A percentile compares a stretch with the other conserved stretches of the same genome.
Evolutionary conservation across 2,113 vertebrate genomes (phyloP).

Genomic region (Syngnathus typhle): DNA sequence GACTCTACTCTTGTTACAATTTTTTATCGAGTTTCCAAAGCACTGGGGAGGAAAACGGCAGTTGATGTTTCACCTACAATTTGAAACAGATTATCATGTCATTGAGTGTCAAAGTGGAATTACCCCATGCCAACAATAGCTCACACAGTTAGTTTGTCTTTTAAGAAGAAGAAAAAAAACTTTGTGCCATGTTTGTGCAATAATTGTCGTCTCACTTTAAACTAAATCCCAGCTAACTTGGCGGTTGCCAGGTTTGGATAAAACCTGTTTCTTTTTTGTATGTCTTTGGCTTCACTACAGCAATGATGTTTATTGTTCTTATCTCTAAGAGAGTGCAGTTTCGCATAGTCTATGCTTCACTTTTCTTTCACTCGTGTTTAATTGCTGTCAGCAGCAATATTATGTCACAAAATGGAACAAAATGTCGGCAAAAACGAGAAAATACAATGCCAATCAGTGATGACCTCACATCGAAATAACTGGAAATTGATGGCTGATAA

Average conservation of each 20-base stretch:
- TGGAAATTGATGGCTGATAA: background rate
- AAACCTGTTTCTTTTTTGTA: background rate
- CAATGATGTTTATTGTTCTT: background rate
- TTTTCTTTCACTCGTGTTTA: background rate
- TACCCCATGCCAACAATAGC: background rate
- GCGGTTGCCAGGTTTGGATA: background rate
- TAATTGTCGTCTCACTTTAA: background rate
- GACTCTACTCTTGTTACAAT: conserved; percentile 16
- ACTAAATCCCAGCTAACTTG: background rate
- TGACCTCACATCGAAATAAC: background rate
- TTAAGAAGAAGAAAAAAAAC: no score
- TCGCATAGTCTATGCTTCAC: background rate
- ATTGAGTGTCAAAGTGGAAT: background rate
- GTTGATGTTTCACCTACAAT: background rate
- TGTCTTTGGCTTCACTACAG: background rate
- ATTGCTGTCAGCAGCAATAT: background rate
- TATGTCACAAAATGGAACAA: background rate
- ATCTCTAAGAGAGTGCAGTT: background rate
- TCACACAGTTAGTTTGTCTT: background rate
- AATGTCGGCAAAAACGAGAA: background rate
- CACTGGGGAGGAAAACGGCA: background rate
- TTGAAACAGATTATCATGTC: background rate
- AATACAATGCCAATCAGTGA: background rate
- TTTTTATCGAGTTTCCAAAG: conserved; percentile 14
- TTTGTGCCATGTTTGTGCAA: background rate